Evolutionary conservation across 2,113 vertebrate species (phyloP), one percentile per base, ranked within the genome.

Genomic region (Rynchops niger): DNA sequence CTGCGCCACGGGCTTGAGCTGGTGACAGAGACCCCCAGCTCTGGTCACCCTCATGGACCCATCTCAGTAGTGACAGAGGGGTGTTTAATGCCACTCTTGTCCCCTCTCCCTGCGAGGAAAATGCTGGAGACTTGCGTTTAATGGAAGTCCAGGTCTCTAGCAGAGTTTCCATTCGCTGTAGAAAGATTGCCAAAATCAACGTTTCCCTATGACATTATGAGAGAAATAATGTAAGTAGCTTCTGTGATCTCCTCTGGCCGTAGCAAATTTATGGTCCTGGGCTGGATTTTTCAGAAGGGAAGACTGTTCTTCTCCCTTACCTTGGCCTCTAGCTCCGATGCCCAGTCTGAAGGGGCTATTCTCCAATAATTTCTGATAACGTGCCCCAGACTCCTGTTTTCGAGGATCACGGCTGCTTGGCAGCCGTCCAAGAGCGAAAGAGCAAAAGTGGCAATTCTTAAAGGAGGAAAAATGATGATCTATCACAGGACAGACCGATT

Each of bases 1-100:
- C 25, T 10, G 27, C 17, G 76, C 27, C 6, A 0, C 0, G 0
- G 3, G 47, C 25, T 8, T 40, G 78, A 43, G 47, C 30, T 49
- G 52, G 5, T 26, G 52, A 21, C 3, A 4, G 32, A 14, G 8
- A 4, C 5, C 20, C 29, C n/a, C 15, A 6, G 21, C 27, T 36
- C 43, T 34, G 74, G 36, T 49, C 42, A 27, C 42, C n/a, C 69
- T 43, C 6, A 14, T 1, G 4, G 74, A 6, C 25, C 49, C 49
- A 6, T 17, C 47, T 42, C 5, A 0, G 25, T 26, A 3, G 21
- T 34, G 42, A 5, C 4, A 9, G 71, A 21, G 49, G 19, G 34
- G 16, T 58, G 45, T 25, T 58, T 17, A 21, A 18, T 45, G 65
- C 13, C 49, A 6, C 78, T n/a, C 20, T 27, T 26, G 26, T 6